Conservation (phyloP, 2,797 vertebrate species). For the Mycteria americana region DNA sequence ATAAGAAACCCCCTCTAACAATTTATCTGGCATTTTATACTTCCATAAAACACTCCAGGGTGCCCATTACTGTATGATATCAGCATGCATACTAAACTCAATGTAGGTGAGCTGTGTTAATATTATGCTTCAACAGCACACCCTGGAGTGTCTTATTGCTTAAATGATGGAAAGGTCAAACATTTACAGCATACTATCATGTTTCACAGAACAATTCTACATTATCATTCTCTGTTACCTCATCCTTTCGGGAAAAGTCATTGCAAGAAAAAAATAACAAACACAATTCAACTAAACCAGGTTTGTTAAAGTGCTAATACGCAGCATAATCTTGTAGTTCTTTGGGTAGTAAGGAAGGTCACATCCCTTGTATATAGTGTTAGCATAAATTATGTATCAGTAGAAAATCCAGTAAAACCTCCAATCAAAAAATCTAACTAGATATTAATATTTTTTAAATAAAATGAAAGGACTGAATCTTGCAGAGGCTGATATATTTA, state of each 20-base stretch:
- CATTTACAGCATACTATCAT: constrained; percentile 1
- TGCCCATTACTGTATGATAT: not conserved
- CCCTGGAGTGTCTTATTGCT: constrained; percentile 47
- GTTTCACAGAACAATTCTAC: constrained; percentile 44
- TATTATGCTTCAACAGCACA: constrained; percentile 35
- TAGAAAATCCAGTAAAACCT: not conserved
- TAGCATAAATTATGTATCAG: not conserved
- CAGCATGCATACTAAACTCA: not conserved
- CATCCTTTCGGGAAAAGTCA: not conserved
- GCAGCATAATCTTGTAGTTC: not conserved
- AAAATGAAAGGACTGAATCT: not conserved
- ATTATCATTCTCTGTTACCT: not conserved
- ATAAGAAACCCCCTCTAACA: not conserved
- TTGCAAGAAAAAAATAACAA: not conserved
- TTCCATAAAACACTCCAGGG: not conserved
- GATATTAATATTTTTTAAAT: not conserved
- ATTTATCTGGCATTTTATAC: not conserved
- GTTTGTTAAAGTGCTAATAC: not conserved
- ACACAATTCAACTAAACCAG: not conserved
- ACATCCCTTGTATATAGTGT: not conserved
- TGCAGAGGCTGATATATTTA: not conserved
- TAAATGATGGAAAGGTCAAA: constrained; percentile 68
- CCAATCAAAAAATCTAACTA: not conserved
- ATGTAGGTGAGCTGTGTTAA: constrained; percentile 20
- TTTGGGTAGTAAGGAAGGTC: not conserved